Evolutionary conservation across 2,888 invertebrate species (phyloP), one percentile per base, ranked within the genome.

Genomic region (Hirtodrosophila confusa): DNA sequence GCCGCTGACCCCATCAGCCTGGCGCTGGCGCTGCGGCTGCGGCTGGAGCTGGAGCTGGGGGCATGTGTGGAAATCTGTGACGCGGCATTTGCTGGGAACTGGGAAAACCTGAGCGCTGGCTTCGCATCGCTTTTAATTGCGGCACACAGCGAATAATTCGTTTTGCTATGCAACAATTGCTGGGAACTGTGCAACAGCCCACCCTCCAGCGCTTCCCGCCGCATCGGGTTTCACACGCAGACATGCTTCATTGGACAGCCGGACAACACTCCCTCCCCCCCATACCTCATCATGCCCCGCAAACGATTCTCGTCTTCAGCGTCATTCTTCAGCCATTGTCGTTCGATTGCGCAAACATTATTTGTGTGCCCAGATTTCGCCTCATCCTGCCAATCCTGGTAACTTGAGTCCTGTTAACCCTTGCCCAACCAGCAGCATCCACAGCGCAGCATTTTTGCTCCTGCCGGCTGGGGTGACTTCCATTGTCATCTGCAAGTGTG

Each of bases 321-420:
- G 53, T 27, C 49, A 41, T 35, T 51, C 24, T 45, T 35, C 48
- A 9, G 37, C 41, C 48, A 80, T 84, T 84, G 82, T 80, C 62
- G 60, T 83, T 86, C 87, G 87, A 86, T 80, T 82, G 85, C 74
- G 69, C 74, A 80, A 80, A 86, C 78, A 80, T 84, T 86, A 86
- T 88, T 80, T 61, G 61, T 62, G 64, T 70, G 64, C 63, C 48
- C 50, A 65, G 82, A 87, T 75, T 75, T 68, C 44, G 61, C 53
- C 61, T 57, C 50, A 60, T 48, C 37, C 47, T 39, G 39, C n/a
- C 37, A 48, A 41, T 47, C 40, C 43, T 49, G 65, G 84, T 80
- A 84, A 84, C 80, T 73, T 77, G 79, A 80, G 75, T 76, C 78
- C 72, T 67, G 48, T 73, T 69, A 75, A 67, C 77, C 77, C 78